Evolutionary conservation across 2,113 vertebrate genomes (phyloP).

Genomic region (Odobenus rosmarus): DNA sequence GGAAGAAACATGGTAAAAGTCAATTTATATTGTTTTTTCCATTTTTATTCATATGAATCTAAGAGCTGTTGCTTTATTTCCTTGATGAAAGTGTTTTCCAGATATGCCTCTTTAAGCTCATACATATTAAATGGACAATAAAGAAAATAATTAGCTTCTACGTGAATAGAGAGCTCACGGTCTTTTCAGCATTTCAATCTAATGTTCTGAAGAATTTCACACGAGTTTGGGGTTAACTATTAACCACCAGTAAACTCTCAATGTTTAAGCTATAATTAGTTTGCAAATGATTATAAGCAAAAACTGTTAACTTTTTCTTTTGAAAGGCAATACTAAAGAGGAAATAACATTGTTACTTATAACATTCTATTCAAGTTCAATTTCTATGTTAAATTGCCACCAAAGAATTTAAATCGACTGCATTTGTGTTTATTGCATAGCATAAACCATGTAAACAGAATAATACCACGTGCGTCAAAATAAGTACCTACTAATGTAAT

Average conservation of each 20-base stretch:
- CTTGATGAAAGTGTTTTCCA: conserved; percentile 43
- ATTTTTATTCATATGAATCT: background rate
- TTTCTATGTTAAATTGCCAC: conserved; percentile 61
- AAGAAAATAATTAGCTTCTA: conserved; percentile 51
- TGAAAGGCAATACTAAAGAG: conserved; percentile 59
- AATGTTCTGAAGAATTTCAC: conserved; percentile 30
- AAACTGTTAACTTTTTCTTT: conserved; percentile 23
- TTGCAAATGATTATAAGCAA: conserved; percentile 60
- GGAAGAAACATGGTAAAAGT: background rate
- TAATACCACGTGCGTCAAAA: conserved; percentile 63
- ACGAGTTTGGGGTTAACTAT: conserved; percentile 60
- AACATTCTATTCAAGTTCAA: conserved; percentile 49
- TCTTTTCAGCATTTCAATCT: conserved; percentile 49
- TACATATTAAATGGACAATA: conserved; percentile 41
- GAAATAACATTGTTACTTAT: conserved; percentile 61
- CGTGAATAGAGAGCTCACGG: conserved; percentile 30
- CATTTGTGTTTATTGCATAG: conserved; percentile 62
- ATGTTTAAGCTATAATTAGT: conserved; percentile 62
- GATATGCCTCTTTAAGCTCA: conserved; percentile 20
- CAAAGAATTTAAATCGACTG: conserved; percentile 62
- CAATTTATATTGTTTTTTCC: background rate
- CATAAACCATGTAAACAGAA: conserved; percentile 69
- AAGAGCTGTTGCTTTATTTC: conserved; percentile 41
- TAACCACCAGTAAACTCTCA: conserved; percentile 36
- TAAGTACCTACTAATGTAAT: conserved; percentile 70